Percentiles rank a stretch among this genome's conserved stretches.
These are phyloP conservation scores for Periophthalmus magnuspinnatus DNA, from an alignment of 2,797 vertebrate genomes.

Conservation along the genomic window DNA sequence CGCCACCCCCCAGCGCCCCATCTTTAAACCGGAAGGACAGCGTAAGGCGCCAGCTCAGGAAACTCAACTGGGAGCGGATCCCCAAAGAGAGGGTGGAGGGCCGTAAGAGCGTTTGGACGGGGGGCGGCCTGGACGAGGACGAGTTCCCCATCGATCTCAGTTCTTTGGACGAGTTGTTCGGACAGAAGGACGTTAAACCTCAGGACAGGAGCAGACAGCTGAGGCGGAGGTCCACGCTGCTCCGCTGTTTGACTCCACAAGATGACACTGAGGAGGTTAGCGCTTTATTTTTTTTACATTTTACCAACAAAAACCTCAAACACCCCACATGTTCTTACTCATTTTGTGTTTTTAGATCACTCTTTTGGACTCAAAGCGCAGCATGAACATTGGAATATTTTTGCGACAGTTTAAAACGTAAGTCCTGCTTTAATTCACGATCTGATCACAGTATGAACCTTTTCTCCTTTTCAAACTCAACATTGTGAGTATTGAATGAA, in stretches of 20 bases:
- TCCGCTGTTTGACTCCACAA: slow-evolving; percentile 69
- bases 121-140: slow-evolving; percentile 64
- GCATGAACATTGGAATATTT: slow-evolving; percentile 86
- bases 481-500: not conserved
- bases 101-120: slow-evolving; percentile 78
- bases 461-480: not conserved
- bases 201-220: slow-evolving; percentile 57
- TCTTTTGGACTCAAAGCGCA: slow-evolving; percentile 81
- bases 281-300: not conserved
- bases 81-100: slow-evolving; percentile 82
- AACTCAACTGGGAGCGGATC: slow-evolving; percentile 83
- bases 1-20: slow-evolving; percentile 19
- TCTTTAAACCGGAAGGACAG: slow-evolving; percentile 58
- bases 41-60: slow-evolving; percentile 69
- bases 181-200: slow-evolving; percentile 72
- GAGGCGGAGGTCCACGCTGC: slow-evolving; percentile 59
- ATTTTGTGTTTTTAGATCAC: slow-evolving; percentile 70
- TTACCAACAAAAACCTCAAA: not conserved
- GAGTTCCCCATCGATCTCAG: slow-evolving; percentile 79
- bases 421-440: slow-evolving; percentile 35
- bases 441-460: not conserved
- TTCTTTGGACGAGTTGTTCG: slow-evolving; percentile 80
- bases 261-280: slow-evolving; percentile 76
- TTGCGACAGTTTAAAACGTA: slow-evolving; percentile 85
- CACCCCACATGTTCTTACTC: not conserved